Conservation (phyloP, 2,797 vertebrate species). For the Spinibarbus caldwelli region DNA sequence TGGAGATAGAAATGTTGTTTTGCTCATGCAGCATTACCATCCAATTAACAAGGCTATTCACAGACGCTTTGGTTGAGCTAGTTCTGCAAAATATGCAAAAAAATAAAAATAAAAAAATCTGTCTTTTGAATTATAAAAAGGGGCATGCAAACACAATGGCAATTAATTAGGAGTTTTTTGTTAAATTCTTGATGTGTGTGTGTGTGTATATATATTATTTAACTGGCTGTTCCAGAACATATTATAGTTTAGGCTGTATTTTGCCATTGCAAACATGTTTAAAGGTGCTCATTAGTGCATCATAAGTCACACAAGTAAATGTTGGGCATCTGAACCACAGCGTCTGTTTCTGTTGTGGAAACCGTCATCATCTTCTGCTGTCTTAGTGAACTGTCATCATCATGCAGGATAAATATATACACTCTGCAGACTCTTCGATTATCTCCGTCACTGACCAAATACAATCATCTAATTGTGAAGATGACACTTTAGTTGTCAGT, state of each 20-base stretch:
- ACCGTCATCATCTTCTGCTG: constrained; percentile 55
- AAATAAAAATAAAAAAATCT: no score
- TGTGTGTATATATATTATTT: neutral
- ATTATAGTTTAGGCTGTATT: neutral
- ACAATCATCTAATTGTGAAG: neutral
- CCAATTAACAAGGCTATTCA: neutral
- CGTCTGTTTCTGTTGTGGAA: constrained; percentile 17
- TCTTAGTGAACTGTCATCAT: constrained; percentile 60
- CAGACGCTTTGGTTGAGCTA: neutral
- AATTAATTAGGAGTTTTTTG: neutral
- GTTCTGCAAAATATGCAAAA: neutral
- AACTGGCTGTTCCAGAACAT: neutral
- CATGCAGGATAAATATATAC: constrained; percentile 28
- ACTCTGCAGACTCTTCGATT: neutral
- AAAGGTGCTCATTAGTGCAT: constrained; percentile 8
- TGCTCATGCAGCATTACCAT: constrained; percentile 8
- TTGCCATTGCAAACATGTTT: neutral
- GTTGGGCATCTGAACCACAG: neutral
- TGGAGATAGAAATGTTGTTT: constrained; percentile 4
- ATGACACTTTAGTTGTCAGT: neutral
- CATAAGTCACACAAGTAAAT: neutral
- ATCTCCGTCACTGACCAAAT: constrained; percentile 9
- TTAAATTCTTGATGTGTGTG: neutral
- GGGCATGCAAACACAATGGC: no score
- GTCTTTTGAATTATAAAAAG: no score